Base-by-base conservation (phyloP, 2,888 invertebrate species). In the Microdon myrmicae region DNA sequence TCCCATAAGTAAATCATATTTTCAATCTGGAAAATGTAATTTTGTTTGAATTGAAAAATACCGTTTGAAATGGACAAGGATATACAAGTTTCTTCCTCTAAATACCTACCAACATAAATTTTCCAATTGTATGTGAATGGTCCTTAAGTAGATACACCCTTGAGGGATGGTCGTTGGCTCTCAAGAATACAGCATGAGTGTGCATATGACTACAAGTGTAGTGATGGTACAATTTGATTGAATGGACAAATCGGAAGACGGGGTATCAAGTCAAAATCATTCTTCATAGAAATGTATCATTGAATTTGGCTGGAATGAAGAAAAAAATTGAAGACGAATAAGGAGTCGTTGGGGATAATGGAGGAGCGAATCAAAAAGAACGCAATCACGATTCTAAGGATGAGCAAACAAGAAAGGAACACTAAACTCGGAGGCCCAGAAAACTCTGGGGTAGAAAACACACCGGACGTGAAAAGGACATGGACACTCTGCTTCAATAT, bases 11-110 rank as follows among this genome's bases (percentile, higher is more conserved):
- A 60, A 60, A 48, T 60, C 54, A 60, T 48, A 54, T 54, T 54
- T 54, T 60, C 60, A 60, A 60, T 60, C 54, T 54, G 54, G 32
- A 48, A 54, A 60, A 48, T 43, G 37, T 54, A 48, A 48, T 55
- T 60, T 31, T 26, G 32, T 54, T 54, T 48, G 48, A 60, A 54
- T 54, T 54, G 54, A 48, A 54, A 60, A 60, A 54, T 47, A 48
- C 48, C 37, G 35, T 22, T 37, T 12, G n/a, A 37, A 47, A 23
- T n/a, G n/a, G n/a, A n/a, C 2, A 35, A 31, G 53, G 28, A 38
- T 19, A 43, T 9, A 35, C 35, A n/a, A n/a, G n/a, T 37, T 26
- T 43, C 20, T 7, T 6, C 29, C 34, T 35, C 23, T 29, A 34
- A 37, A 41, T 56, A 41, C 19, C 19, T 22, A 17, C 14, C 28